A percentile compares a stretch with the other conserved stretches of the same genome.
Evolutionary conservation across 2,113 vertebrate species (phyloP).

Genomic region (Nyctereutes procyonoides): DNA sequence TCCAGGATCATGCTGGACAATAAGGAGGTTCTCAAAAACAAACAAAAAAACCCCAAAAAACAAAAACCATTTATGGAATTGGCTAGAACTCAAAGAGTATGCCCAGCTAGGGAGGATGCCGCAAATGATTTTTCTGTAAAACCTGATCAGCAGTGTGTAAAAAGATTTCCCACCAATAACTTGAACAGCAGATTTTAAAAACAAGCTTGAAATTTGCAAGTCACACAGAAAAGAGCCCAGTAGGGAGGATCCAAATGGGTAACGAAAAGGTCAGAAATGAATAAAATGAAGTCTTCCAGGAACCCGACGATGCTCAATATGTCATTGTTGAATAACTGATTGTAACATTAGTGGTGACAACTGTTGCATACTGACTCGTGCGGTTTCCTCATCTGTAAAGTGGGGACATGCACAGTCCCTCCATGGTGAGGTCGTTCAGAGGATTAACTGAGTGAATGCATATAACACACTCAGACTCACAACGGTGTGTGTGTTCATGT

Average conservation of each 20-base stretch:
- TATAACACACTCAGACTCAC: fast-evolving
- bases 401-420: neutral
- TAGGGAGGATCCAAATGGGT: neutral
- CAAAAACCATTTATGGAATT: neutral
- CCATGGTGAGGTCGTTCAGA: neutral
- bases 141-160: neutral
- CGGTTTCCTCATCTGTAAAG: neutral
- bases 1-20: neutral
- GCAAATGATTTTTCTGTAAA: neutral
- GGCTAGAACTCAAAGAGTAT: neutral
- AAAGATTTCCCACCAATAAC: neutral
- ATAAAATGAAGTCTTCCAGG: neutral
- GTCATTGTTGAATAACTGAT: neutral
- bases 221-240: neutral
- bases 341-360: neutral
- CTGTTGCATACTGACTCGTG: neutral
- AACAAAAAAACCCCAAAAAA: neutral
- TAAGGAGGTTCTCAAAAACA: constrained; percentile 13
- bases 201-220: neutral
- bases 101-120: neutral
- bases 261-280: neutral
- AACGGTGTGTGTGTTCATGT: no score
- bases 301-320: neutral
- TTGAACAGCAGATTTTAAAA: neutral
- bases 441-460: neutral